A percentile compares a stretch with the other conserved stretches of the same genome.
Conservation (phyloP, 2,113 vertebrate species). For the Thymallus thymallus region DNA sequence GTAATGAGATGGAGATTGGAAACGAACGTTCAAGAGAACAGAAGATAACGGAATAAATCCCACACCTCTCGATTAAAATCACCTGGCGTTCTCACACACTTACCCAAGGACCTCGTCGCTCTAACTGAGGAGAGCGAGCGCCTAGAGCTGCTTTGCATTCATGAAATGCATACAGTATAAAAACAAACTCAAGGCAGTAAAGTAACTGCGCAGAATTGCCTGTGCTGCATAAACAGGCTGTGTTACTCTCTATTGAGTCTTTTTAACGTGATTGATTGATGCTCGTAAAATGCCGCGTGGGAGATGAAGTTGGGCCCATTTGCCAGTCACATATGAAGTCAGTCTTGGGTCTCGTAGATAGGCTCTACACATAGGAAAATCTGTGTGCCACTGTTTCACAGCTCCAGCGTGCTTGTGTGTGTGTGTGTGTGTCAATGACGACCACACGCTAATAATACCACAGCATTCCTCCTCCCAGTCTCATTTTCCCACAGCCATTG, state of each 20-base stretch:
- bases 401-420: slow-evolving; percentile 49
- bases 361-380: slow-evolving; percentile 57
- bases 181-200: slow-evolving; percentile 19
- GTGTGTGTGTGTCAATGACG: not conserved
- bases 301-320: slow-evolving; percentile 38
- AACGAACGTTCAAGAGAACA: slow-evolving; percentile 62
- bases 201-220: slow-evolving; percentile 27
- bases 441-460: slow-evolving; percentile 42
- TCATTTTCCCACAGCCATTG: slow-evolving; percentile 60
- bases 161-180: slow-evolving; percentile 22
- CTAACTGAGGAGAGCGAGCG: slow-evolving; percentile 8
- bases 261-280: slow-evolving; percentile 41
- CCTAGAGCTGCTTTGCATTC: slow-evolving; percentile 35
- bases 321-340: slow-evolving; percentile 34
- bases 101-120: slow-evolving; percentile 31
- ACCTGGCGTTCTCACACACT: slow-evolving; percentile 45
- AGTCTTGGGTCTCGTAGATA: slow-evolving; percentile 42
- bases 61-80: slow-evolving; percentile 60
- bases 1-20: slow-evolving; percentile 75
- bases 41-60: slow-evolving; percentile 54
- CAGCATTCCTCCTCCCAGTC: slow-evolving; percentile 66
- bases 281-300: slow-evolving; percentile 15
- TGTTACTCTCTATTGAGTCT: slow-evolving; percentile 41
- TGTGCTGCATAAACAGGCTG: slow-evolving; percentile 28
- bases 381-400: slow-evolving; percentile 72